A percentile compares a stretch with the other conserved stretches of the same genome.
These are phyloP conservation scores for Marronus borbonicus DNA, from an alignment of 2,888 invertebrate species.

Conservation along the genomic window DNA sequence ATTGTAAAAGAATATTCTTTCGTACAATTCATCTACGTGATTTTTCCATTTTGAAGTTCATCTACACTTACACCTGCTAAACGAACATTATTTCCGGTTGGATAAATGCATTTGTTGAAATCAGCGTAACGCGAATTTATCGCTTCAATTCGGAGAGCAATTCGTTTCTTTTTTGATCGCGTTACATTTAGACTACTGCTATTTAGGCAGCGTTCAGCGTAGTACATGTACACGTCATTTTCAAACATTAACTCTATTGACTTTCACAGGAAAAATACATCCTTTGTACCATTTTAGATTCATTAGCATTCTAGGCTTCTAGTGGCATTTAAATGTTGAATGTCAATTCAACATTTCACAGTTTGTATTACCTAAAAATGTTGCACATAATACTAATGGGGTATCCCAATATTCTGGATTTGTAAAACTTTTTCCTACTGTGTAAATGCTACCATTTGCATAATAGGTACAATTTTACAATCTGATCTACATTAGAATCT, in stretches of 20 bases:
- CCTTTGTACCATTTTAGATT: no score
- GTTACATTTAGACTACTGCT: background rate
- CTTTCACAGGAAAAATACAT: background rate
- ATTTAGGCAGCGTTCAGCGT: background rate
- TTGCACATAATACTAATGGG: no score
- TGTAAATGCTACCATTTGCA: no score
- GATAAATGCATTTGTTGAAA: constrained; percentile 17
- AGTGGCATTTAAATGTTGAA: no score
- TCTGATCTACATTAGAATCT: no score
- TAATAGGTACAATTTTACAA: no score
- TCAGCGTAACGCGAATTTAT: background rate
- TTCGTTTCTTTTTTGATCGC: constrained; percentile 12
- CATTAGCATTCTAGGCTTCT: no score
- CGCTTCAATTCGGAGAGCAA: background rate
- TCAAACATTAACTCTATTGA: background rate
- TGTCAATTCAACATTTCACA: no score
- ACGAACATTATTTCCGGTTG: constrained; percentile 17
- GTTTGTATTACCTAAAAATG: no score
- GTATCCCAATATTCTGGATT: no score
- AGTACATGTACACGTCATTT: background rate
- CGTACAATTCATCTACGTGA: constrained; percentile 6
- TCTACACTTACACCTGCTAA: constrained; percentile 16
- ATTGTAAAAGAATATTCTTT: background rate
- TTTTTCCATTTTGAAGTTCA: constrained; percentile 26
- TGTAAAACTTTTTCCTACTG: no score